Evolutionary conservation across 2,113 vertebrate genomes (phyloP), one percentile per base, ranked within the genome.

Genomic region (Thomomys bottae): DNA sequence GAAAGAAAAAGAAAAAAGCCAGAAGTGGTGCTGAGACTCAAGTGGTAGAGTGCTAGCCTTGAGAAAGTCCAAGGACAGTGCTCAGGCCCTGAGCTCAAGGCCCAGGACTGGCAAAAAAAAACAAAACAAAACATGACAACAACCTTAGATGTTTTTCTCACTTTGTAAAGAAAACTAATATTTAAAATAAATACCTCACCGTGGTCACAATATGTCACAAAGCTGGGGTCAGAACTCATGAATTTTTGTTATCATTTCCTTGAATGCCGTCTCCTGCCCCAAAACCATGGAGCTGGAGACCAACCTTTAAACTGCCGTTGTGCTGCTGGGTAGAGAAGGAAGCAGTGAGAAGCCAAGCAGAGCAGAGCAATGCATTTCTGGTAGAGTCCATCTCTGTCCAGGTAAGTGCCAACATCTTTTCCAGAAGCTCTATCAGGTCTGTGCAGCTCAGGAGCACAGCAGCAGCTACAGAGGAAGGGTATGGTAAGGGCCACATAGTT

Each of bases 381-480:
- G 93, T 59, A 71, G 92, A 90, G 42, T 91, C 86, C 45, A 89
- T 57, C 77, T 94, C 70, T 17, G 96, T 93, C 97, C 98, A 98
- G 78, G 98, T 98, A 84, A 97, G 94, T 4, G 97, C 95, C 78
- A 98, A 95, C 91, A 98, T 75, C 75, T 98, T 98, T 97, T 99
- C 98, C 94, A 99, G 98, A 94, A 99, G 97, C 87, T 98, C 97
- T 64, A 99, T 97, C 95, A 99, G 97, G 88, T 97, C 89, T 21
- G 96, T 96, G 3, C 98, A 98, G 96, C 98, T 99, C 92, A 99
- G 98, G 93, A 99, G 96, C 96, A 99, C 98, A 80, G 98, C 98
- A 88, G 99, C 98, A 76, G 98, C 99, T 98, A 84, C 0, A 8
- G 30, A 84, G 45, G n/a, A 92, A 68, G 91, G 84, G 10, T 36